Percentiles rank a stretch among this genome's conserved stretches.
phyloP scores from a whole-genome alignment of 2,888 invertebrate genomes.

The Pristionchus mayeri region DNA sequence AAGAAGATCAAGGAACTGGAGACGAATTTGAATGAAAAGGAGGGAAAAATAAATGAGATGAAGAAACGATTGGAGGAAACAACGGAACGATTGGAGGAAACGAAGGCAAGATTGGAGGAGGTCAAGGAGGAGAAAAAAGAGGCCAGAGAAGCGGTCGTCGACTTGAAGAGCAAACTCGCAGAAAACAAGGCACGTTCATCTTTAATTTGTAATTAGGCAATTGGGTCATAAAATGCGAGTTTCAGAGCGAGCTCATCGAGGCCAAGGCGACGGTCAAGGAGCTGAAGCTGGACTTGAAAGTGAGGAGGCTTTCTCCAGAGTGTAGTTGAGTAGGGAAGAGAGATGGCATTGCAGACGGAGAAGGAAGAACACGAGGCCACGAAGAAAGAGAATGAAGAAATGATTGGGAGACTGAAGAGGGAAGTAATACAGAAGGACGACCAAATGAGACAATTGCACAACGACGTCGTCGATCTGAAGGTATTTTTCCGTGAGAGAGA shows the following conservation, averaged over 20 bases:
- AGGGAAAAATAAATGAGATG: not conserved
- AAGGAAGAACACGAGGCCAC: not conserved
- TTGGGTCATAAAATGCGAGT: too few relatives aligned
- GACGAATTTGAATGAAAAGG: not conserved
- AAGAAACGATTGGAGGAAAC: not conserved
- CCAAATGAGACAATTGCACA: conserved; percentile 57
- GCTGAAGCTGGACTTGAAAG: not conserved
- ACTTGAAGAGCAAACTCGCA: not conserved
- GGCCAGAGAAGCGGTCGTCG: not conserved
- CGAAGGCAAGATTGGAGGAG: not conserved
- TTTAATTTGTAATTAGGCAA: too few relatives aligned
- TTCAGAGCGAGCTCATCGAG: not conserved
- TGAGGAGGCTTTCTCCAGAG: too few relatives aligned
- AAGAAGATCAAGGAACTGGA: not conserved
- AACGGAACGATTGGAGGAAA: not conserved
- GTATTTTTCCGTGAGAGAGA: not conserved
- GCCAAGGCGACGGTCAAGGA: not conserved
- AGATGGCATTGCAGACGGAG: not conserved
- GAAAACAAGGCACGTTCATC: not conserved
- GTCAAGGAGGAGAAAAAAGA: not conserved
- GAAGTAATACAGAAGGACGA: conserved; percentile 59
- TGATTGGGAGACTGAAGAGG: not conserved
- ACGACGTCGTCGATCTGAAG: conserved; percentile 60
- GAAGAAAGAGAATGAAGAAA: too few relatives aligned
- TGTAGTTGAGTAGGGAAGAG: too few relatives aligned